Percentiles rank a stretch among this genome's conserved stretches.
Conservation (phyloP, 2,888 invertebrate genomes). For the Cynaeus angustus region DNA sequence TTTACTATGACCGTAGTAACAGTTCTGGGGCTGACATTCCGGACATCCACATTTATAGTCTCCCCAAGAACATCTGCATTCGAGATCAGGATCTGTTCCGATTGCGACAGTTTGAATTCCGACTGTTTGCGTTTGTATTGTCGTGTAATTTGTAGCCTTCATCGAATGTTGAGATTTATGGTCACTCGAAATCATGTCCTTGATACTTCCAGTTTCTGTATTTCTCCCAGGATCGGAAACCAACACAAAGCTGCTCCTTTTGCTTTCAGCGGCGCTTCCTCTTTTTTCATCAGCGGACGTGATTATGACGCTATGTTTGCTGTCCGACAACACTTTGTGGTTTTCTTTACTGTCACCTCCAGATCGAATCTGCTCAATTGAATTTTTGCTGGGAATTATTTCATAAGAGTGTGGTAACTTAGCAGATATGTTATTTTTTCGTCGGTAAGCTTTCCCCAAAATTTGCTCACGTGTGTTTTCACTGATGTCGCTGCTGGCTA, state of each 20-base stretch:
- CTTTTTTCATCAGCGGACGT: too few species aligned
- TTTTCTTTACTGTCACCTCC: too few species aligned
- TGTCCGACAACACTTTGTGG: too few species aligned
- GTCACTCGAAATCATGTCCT: too few species aligned
- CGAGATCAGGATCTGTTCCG: slow-evolving; percentile 13
- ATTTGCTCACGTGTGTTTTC: slow-evolving; percentile 49
- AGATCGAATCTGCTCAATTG: too few species aligned
- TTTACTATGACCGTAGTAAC: background rate
- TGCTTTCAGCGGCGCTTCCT: too few species aligned
- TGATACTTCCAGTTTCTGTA: too few species aligned
- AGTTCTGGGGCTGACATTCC: slow-evolving; percentile 4
- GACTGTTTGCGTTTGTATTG: slow-evolving; percentile 29
- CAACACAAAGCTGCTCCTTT: too few species aligned
- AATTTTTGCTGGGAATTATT: background rate
- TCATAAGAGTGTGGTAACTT: slow-evolving; percentile 9
- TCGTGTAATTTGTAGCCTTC: background rate
- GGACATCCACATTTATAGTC: slow-evolving; percentile 3
- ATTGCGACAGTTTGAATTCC: slow-evolving; percentile 13
- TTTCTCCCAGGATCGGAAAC: too few species aligned
- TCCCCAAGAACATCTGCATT: slow-evolving; percentile 11
- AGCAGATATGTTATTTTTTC: slow-evolving; percentile 21
- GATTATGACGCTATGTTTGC: too few species aligned
- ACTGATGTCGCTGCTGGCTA: slow-evolving; percentile 52
- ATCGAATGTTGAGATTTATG: background rate
- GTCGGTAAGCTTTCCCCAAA: slow-evolving; percentile 33